Percentiles rank a stretch among this genome's conserved stretches.
Conservation (phyloP, 1,140 invertebrate genomes). For the Diabrotica virgifera region DNA sequence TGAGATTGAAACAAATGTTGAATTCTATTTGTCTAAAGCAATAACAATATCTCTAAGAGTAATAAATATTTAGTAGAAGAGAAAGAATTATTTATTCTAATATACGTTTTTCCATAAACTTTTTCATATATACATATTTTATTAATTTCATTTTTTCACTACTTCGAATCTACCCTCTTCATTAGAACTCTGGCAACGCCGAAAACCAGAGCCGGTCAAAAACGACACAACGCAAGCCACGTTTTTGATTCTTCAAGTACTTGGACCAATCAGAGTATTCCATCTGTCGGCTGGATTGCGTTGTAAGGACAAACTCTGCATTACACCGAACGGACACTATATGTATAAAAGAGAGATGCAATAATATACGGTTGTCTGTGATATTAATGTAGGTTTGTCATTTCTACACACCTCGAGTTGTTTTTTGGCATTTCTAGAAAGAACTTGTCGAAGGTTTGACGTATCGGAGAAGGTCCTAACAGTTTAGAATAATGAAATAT, state of each 20-base stretch:
- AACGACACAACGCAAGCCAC: conserved; percentile 25
- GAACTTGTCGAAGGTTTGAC: conserved; percentile 39
- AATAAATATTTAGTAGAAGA: too few relatives aligned
- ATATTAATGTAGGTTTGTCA: conserved; percentile 20
- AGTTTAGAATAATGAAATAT: conserved; percentile 42
- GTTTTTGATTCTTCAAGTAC: conserved; percentile 22
- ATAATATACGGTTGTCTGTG: conserved; percentile 20
- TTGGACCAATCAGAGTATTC: conserved; percentile 43
- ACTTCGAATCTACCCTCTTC: too few relatives aligned
- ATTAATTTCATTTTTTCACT: too few relatives aligned
- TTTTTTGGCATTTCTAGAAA: conserved; percentile 39
- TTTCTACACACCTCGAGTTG: conserved; percentile 27
- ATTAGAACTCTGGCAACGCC: not conserved
- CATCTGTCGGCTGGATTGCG: conserved; percentile 43
- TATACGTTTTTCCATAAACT: too few relatives aligned
- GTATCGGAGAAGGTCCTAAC: conserved; percentile 33
- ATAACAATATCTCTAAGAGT: too few relatives aligned
- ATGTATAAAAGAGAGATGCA: conserved; percentile 16
- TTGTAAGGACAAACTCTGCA: not conserved
- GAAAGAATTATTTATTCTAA: too few relatives aligned
- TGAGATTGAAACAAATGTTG: too few relatives aligned
- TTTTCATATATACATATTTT: too few relatives aligned
- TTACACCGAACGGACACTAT: not conserved
- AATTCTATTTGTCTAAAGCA: too few relatives aligned
- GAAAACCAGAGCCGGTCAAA: not conserved